These are phyloP conservation scores for Hydrotaea cyrtoneurina DNA, from an alignment of 2,888 invertebrate genomes.

Conservation along the genomic window DNA sequence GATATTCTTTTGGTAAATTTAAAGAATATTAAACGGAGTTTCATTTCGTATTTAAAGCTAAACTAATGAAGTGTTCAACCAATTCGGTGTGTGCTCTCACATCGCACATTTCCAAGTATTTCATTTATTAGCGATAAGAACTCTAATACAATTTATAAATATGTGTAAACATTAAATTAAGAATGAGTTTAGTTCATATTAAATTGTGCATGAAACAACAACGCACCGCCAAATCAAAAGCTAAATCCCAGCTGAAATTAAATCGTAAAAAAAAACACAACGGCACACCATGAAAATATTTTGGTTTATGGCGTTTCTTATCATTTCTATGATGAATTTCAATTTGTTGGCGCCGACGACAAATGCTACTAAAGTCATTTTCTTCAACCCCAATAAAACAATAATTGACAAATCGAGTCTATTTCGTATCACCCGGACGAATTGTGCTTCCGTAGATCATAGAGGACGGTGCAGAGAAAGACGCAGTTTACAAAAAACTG, in stretches of 20 bases:
- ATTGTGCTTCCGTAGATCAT: constrained; percentile 72
- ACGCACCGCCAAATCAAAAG: constrained; percentile 26
- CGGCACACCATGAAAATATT: constrained; percentile 54
- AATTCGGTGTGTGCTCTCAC: no score
- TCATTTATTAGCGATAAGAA: neutral
- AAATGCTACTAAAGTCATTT: constrained; percentile 62
- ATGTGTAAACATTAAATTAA: neutral
- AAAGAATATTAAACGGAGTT: no score
- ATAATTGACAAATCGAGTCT: constrained; percentile 71
- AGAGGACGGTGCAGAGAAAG: constrained; percentile 71
- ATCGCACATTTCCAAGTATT: neutral
- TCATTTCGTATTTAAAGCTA: no score
- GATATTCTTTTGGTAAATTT: no score
- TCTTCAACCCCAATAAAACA: constrained; percentile 65
- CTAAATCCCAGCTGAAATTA: neutral
- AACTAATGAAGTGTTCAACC: no score
- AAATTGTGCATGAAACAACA: constrained; percentile 43
- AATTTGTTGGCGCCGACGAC: constrained; percentile 27
- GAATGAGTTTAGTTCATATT: constrained; percentile 51
- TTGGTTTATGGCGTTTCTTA: constrained; percentile 28
- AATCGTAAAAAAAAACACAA: neutral
- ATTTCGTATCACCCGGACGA: constrained; percentile 61
- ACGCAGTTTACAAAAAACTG: no score
- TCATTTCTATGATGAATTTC: constrained; percentile 37
- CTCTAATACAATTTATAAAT: neutral